These are phyloP conservation scores for Nomada ruficornis DNA, from an alignment of 2,888 invertebrate species.

Conservation along the genomic window DNA sequence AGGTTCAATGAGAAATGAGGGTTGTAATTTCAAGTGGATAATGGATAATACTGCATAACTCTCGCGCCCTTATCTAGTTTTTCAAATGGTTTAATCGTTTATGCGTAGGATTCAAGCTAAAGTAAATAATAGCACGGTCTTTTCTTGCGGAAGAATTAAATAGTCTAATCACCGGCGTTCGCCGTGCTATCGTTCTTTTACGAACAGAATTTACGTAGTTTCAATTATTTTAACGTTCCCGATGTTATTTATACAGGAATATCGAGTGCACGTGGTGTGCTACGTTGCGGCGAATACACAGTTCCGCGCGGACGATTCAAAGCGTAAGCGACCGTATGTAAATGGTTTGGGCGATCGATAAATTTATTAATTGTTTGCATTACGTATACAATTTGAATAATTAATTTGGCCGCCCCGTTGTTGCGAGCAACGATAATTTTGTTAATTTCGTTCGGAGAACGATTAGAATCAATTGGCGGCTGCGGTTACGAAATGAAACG, in stretches of 20 bases:
- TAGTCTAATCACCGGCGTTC: background rate
- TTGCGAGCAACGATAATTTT: slow-evolving; percentile 2
- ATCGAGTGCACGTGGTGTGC: slow-evolving; percentile 12
- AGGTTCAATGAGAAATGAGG: too few species aligned
- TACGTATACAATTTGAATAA: slow-evolving; percentile 32
- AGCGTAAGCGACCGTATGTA: slow-evolving; percentile 16
- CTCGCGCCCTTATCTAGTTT: too few species aligned
- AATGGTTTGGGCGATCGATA: slow-evolving; percentile 22
- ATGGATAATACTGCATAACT: too few species aligned
- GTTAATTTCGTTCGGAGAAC: slow-evolving; percentile 7
- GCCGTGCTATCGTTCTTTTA: background rate
- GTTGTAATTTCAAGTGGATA: too few species aligned
- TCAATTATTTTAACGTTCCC: slow-evolving; percentile 36
- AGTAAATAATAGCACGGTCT: too few species aligned
- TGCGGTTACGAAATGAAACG: background rate
- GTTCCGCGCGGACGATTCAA: slow-evolving; percentile 37
- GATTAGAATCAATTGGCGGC: background rate
- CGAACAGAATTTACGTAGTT: slow-evolving; percentile 5
- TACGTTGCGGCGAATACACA: background rate
- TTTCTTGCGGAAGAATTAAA: background rate
- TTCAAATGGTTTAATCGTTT: too few species aligned
- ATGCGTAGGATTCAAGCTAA: too few species aligned
- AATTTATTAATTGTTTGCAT: slow-evolving; percentile 34
- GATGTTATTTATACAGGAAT: slow-evolving; percentile 22
- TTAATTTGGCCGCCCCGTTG: slow-evolving; percentile 21